Conservation (phyloP, 2,888 invertebrate species). For the Didymodactylos carnosus region DNA sequence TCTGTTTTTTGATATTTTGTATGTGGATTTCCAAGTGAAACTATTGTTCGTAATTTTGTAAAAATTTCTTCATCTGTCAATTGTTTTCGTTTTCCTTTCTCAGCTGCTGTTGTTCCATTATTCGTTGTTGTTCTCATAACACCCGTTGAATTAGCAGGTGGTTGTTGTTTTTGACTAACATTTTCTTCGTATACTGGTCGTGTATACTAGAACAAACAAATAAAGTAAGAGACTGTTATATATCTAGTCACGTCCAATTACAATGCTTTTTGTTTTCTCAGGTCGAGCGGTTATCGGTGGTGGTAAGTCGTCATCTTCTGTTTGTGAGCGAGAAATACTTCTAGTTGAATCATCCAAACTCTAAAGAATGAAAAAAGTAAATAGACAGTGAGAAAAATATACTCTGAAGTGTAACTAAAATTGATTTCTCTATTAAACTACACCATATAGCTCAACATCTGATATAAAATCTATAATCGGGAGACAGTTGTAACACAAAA, state of each 20-base stretch:
- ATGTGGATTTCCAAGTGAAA: conserved; percentile 78
- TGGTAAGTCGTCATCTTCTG: conserved; percentile 26
- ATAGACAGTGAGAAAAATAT: too few relatives aligned
- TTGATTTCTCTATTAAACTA: too few relatives aligned
- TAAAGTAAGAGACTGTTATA: not conserved
- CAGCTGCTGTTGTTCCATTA: too few relatives aligned
- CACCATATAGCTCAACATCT: not conserved
- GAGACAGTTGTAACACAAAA: too few relatives aligned
- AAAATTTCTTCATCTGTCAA: conserved; percentile 94
- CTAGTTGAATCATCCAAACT: too few relatives aligned
- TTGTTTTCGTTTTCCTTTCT: conserved; percentile 45
- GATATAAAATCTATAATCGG: too few relatives aligned
- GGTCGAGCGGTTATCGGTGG: conserved; percentile 85
- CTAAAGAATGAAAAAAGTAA: too few relatives aligned
- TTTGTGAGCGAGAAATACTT: too few relatives aligned
- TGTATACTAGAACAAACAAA: conserved; percentile 52
- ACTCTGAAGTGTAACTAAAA: too few relatives aligned
- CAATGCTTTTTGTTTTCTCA: conserved; percentile 88
- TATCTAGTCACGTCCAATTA: not conserved
- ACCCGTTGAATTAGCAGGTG: conserved; percentile 1
- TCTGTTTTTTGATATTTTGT: conserved; percentile 96
- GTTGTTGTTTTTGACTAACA: conserved; percentile 28
- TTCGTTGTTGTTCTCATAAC: too few relatives aligned
- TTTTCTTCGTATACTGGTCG: conserved; percentile 66
- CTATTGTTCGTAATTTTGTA: conserved; percentile 81